These are phyloP conservation scores for Malurus leucopterus DNA, from an alignment of 2,797 vertebrate species.

Conservation along the genomic window DNA sequence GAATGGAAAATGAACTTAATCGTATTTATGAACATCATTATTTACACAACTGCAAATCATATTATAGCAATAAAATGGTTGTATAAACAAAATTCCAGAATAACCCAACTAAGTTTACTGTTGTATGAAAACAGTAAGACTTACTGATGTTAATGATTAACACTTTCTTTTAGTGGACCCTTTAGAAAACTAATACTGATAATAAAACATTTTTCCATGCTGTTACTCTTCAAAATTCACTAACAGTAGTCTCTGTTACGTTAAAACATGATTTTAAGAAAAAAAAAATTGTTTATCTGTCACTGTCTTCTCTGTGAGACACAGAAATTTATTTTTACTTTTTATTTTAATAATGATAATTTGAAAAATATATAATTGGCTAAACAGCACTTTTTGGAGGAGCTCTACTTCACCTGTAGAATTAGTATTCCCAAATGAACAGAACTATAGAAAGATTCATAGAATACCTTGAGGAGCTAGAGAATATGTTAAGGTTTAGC, in stretches of 20 bases:
- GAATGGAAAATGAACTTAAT: constrained; percentile 47
- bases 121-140: neutral
- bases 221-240: neutral
- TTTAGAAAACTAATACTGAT: neutral
- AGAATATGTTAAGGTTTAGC: neutral
- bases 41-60: constrained; percentile 60
- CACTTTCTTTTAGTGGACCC: neutral
- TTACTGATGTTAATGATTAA: neutral
- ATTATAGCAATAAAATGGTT: constrained; percentile 20
- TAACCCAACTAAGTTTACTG: constrained; percentile 4
- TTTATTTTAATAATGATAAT: neutral
- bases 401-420: neutral
- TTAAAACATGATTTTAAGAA: neutral
- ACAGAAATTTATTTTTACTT: neutral
- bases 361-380: neutral
- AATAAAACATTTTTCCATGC: neutral
- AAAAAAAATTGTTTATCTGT: neutral
- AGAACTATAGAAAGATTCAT: neutral
- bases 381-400: neutral
- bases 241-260: neutral
- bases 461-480: neutral
- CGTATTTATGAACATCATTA: constrained; percentile 47
- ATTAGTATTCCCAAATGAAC: neutral
- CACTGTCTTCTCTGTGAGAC: neutral
- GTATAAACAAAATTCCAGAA: constrained; percentile 22